Evolutionary conservation across 2,113 vertebrate species (phyloP).

Genomic region (Bujurquina vittata): DNA sequence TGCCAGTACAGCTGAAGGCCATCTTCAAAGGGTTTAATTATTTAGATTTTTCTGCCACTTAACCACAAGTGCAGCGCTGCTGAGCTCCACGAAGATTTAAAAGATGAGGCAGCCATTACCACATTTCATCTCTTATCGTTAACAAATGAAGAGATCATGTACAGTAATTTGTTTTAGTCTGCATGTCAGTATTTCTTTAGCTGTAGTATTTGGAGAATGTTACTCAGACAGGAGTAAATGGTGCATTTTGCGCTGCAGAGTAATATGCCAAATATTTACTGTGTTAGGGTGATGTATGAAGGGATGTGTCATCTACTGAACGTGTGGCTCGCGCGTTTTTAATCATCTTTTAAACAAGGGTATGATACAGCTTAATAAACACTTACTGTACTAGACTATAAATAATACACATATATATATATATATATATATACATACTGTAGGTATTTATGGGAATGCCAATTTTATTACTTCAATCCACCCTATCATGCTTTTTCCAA

Average conservation of each 20-base stretch:
- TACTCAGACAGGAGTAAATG: not conserved
- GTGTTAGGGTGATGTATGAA: not conserved
- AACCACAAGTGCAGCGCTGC: not conserved
- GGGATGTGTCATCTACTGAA: not conserved
- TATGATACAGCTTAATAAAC: not conserved
- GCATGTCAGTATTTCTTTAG: not conserved
- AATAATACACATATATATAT: fast-evolving
- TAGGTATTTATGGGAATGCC: not conserved
- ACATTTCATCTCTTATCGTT: not conserved
- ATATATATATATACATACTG: no score
- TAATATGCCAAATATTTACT: not conserved
- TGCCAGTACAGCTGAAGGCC: conserved; percentile 1
- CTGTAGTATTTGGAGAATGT: not conserved
- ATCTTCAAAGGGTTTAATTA: conserved; percentile 1
- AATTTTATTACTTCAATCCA: not conserved
- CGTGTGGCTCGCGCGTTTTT: not conserved
- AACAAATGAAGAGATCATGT: not conserved
- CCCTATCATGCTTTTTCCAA: not conserved
- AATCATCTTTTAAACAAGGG: not conserved
- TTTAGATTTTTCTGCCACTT: conserved; percentile 13
- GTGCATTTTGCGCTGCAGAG: not conserved
- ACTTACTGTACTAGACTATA: not conserved
- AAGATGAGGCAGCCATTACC: not conserved
- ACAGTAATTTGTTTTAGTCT: conserved; percentile 7
- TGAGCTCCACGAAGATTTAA: not conserved